Percentiles rank a stretch among this genome's conserved stretches.
These are phyloP conservation scores for Eospalax fontanierii DNA, from an alignment of 2,797 vertebrate genomes.

Conservation along the genomic window DNA sequence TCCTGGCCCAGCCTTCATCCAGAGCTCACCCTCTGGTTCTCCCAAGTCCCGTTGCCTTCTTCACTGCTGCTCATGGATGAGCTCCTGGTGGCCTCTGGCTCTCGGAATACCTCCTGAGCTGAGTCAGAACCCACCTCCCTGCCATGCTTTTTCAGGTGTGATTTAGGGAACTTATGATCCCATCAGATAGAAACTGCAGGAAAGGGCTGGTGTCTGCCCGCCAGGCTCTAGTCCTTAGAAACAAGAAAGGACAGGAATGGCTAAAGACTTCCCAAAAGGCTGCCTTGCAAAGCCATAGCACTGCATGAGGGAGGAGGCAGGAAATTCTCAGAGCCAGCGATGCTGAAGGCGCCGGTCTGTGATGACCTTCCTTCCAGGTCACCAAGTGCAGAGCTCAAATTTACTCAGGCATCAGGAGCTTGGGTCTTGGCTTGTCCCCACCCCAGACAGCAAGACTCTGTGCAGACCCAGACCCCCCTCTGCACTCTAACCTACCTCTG, in stretches of 20 bases:
- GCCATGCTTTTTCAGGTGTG: not conserved
- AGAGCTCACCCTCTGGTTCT: not conserved
- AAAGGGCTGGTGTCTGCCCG: not conserved
- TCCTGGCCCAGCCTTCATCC: not conserved
- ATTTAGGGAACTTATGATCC: not conserved
- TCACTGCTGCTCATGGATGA: no score
- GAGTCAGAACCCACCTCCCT: not conserved
- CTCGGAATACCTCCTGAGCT: not conserved
- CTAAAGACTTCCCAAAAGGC: not conserved
- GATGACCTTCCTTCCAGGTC: not conserved
- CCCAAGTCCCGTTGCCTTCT: not conserved
- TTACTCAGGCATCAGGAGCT: not conserved
- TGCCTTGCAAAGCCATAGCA: not conserved
- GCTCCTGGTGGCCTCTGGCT: not conserved
- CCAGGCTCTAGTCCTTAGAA: not conserved
- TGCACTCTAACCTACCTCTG: not conserved
- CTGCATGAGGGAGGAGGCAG: fast-evolving
- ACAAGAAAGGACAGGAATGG: not conserved
- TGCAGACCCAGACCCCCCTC: not conserved
- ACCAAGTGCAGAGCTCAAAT: not conserved
- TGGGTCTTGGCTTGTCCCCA: not conserved
- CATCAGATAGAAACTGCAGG: not conserved
- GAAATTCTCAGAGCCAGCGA: fast-evolving
- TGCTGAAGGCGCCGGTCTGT: not conserved
- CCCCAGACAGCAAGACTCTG: not conserved